These are phyloP conservation scores for Yponomeuta plumbellus DNA, from an alignment of 2,888 invertebrate species.

Conservation along the genomic window DNA sequence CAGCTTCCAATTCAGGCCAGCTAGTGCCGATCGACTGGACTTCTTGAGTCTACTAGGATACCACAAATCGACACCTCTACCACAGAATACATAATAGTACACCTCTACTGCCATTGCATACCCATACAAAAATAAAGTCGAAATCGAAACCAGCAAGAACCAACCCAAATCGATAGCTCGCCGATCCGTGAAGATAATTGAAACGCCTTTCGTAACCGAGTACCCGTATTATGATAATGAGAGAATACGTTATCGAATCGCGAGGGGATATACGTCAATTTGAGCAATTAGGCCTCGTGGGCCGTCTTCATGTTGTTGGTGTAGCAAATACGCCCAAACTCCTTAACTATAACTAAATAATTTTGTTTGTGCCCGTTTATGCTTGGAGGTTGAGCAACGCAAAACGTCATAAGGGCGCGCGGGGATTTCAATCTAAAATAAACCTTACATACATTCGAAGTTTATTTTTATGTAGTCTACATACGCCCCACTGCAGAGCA, in stretches of 20 bases:
- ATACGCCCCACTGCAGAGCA: too few species aligned
- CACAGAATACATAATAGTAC: too few species aligned
- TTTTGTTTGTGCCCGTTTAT: background rate
- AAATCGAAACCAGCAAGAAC: background rate
- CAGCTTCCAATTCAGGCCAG: too few species aligned
- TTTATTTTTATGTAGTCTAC: too few species aligned
- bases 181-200: background rate
- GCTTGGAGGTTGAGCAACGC: background rate
- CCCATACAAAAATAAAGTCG: background rate
- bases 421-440: too few species aligned
- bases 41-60: too few species aligned
- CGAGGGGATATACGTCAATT: slow-evolving; percentile 1
- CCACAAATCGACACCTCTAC: too few species aligned
- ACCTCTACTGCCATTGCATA: too few species aligned
- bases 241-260: background rate
- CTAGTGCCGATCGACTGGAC: too few species aligned
- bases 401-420: too few species aligned
- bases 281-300: background rate
- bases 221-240: background rate
- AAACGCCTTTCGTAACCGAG: background rate
- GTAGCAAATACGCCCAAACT: background rate
- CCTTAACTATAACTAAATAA: background rate
- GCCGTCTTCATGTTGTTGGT: background rate
- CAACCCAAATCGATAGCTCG: background rate
- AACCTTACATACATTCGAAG: too few species aligned